Evolutionary conservation across 2,888 invertebrate genomes (phyloP), one percentile per base, ranked within the genome.

Genomic region (Cheilosia pagana): DNA sequence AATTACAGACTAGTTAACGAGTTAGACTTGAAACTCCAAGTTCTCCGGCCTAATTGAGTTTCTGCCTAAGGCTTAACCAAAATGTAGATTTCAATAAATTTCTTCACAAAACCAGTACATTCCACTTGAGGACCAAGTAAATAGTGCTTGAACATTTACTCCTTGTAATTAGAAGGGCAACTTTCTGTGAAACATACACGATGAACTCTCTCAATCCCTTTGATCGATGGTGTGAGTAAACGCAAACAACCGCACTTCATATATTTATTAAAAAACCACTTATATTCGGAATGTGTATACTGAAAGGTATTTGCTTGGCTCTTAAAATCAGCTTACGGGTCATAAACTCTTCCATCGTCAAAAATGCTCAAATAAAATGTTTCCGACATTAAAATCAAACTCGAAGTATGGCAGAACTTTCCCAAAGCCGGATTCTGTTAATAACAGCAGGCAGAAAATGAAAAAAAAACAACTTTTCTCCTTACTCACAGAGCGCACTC

Each of bases 311-410:
- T 83, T 83, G 62, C 74, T 68, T 79, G 59, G 59, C 83, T 79
- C 83, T 83, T 83, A 45, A 83, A 83, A 74, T 83, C 68, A 75
- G 72, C 83, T 83, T 83, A 83, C 79, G 83, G 83, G 74, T 74
- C 83, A 83, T 79, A 83, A 83, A 65, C 74, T 59, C 39, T 62
- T 65, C n/a, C 83, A 65, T 63, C 78, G 52, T 79, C 74, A 74
- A 78, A 83, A 79, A 83, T 21, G 50, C 50, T 50, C 50, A 50
- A 21, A 21, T 21, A 23, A 50, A 50, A 25, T 67, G 53, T 65
- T 77, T 77, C 41, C 65, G 59, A 77, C 77, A 67, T 77, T 77
- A 77, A 71, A 77, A 76, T 81, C 70, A 63, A 59, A 25, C 25
- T 50, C 12, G 7, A 65, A 72, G 63, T 35, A 16, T 16, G 43